Conservation (phyloP, 2,888 invertebrate genomes). For the Lottia scabra region DNA sequence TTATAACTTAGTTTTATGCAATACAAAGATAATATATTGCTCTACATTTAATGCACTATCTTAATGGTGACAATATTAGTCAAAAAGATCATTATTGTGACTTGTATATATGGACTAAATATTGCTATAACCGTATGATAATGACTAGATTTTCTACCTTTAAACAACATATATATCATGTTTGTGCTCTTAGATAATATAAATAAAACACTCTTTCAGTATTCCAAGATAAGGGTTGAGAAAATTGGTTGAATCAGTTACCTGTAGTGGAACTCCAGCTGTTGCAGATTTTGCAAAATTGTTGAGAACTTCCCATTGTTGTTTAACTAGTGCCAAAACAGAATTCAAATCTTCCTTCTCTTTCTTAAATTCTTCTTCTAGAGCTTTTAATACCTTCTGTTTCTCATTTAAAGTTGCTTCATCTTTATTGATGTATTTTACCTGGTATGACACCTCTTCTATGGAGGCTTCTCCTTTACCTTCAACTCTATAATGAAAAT, state of each 20-base stretch:
- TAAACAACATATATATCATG: no score
- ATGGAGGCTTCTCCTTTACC: constrained; percentile 53
- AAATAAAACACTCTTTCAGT: no score
- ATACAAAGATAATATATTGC: no score
- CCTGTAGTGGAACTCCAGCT: constrained; percentile 9
- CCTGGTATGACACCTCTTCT: constrained; percentile 47
- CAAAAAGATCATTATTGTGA: no score
- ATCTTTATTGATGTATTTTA: constrained; percentile 33
- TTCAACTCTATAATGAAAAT: constrained; percentile 46
- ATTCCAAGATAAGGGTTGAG: no score
- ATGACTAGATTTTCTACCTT: no score
- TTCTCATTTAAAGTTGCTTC: constrained; percentile 30
- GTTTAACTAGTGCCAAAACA: constrained; percentile 30
- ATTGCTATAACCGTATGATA: no score
- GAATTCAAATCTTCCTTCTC: constrained; percentile 23
- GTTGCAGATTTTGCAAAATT: constrained; percentile 53
- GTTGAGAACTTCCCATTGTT: constrained; percentile 62
- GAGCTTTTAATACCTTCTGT: constrained; percentile 17
- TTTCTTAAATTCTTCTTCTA: constrained; percentile 21
- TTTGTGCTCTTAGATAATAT: no score
- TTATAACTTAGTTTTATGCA: no score
- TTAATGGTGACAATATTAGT: no score
- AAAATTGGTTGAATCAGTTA: not conserved
- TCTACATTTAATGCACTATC: no score
- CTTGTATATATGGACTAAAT: no score